Conservation (phyloP, 1,140 invertebrate species). For the Ceratoteleas bidentatus region DNA sequence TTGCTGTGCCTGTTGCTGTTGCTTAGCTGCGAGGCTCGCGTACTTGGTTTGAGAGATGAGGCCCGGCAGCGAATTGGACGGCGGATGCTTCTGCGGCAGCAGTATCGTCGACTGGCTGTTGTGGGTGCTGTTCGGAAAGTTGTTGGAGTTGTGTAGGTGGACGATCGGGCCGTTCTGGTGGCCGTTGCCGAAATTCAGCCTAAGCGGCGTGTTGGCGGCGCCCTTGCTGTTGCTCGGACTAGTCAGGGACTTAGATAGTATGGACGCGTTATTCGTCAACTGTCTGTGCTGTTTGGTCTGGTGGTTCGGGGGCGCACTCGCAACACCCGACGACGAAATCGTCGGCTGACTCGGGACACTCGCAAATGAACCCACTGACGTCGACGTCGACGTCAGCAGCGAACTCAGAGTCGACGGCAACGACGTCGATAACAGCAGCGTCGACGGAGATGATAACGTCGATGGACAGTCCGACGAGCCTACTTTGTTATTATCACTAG, state of each 20-base stretch:
- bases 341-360: background rate
- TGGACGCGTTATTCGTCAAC: conserved; percentile 75
- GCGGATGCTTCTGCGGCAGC: conserved; percentile 77
- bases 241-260: conserved; percentile 79
- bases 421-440: conserved; percentile 22
- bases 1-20: conserved; percentile 73
- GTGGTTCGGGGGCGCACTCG: conserved; percentile 59
- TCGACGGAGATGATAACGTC: conserved; percentile 29
- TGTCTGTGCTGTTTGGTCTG: conserved; percentile 71
- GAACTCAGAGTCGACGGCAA: conserved; percentile 14
- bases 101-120: conserved; percentile 77
- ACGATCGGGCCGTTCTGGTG: conserved; percentile 77
- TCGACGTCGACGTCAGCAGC: conserved; percentile 19
- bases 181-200: conserved; percentile 77
- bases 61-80: conserved; percentile 78
- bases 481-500: conserved; percentile 73
- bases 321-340: conserved; percentile 37
- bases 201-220: conserved; percentile 63
- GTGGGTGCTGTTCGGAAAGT: conserved; percentile 75
- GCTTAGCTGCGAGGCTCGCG: conserved; percentile 75
- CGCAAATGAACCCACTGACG: conserved; percentile 9
- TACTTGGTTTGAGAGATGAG: conserved; percentile 78
- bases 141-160: conserved; percentile 73
- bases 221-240: conserved; percentile 78
- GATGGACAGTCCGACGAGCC: conserved; percentile 65